Conservation (phyloP, 1,140 invertebrate genomes). For the Diplogasteroides magnus region DNA sequence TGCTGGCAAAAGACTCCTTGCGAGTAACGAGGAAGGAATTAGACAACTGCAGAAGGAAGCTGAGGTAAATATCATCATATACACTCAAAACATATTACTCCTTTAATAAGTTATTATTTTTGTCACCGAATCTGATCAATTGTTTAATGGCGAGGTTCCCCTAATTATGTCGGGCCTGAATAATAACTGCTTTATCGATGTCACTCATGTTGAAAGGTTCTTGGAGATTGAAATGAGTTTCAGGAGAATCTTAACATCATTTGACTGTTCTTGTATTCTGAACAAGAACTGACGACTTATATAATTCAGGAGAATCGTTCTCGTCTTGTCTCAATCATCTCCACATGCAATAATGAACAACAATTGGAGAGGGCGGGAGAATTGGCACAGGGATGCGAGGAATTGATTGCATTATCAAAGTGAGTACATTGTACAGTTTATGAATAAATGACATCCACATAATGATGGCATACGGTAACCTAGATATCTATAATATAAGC, state of each 20-base stretch:
- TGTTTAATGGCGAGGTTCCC: constrained; percentile 8
- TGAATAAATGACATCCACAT: too few species aligned
- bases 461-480: too few species aligned
- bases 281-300: too few species aligned
- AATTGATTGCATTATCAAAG: neutral
- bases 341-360: neutral
- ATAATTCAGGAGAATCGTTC: neutral
- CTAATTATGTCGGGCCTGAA: constrained; percentile 19
- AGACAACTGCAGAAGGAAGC: constrained; percentile 21
- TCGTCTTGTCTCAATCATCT: neutral
- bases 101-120: constrained; percentile 10
- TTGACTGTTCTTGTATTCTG: too few species aligned
- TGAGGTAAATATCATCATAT: constrained; percentile 19
- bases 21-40: constrained; percentile 20
- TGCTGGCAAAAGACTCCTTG: constrained; percentile 23
- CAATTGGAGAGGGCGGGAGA: neutral
- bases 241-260: too few species aligned
- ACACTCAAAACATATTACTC: neutral
- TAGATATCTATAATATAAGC: too few species aligned
- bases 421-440: neutral
- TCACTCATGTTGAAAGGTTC: neutral
- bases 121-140: constrained; percentile 1
- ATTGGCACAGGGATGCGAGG: neutral
- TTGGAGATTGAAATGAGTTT: too few species aligned
- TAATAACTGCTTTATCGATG: constrained; percentile 24